phyloP scores from a whole-genome alignment of 1,140 invertebrate genomes.

The Plodia interpunctella region DNA sequence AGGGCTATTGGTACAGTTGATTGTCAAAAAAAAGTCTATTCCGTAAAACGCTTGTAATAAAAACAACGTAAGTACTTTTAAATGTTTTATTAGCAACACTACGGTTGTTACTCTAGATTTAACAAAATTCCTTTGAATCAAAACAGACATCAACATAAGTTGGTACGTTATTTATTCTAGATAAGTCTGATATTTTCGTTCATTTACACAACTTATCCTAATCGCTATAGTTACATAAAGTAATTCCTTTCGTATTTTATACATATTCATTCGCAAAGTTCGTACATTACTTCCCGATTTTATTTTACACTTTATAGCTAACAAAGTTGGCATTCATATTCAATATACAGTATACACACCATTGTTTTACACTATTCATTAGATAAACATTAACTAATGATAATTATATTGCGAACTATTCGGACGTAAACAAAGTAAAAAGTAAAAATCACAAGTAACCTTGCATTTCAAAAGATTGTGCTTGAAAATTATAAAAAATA shows the following conservation, averaged over 20 bases:
- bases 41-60: not conserved
- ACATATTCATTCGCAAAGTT: slow-evolving; percentile 16
- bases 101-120: slow-evolving; percentile 45
- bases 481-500: not conserved
- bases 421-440: not conserved
- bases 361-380: slow-evolving; percentile 7
- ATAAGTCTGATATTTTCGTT: slow-evolving; percentile 48
- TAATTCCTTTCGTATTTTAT: slow-evolving; percentile 1
- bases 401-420: not conserved
- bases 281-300: not conserved
- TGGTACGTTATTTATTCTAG: slow-evolving; percentile 44
- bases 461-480: too few species aligned
- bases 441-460: not conserved
- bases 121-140: slow-evolving; percentile 37
- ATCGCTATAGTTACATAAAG: not conserved
- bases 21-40: not conserved
- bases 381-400: not conserved
- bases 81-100: slow-evolving; percentile 63
- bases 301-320: slow-evolving; percentile 17
- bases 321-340: slow-evolving; percentile 7
- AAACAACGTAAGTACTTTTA: slow-evolving; percentile 25
- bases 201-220: slow-evolving; percentile 6
- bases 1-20: too few species aligned
- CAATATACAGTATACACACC: slow-evolving; percentile 10
- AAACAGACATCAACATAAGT: slow-evolving; percentile 43